Base-by-base conservation (phyloP, 2,113 vertebrate genomes). In the Lycocorax pyrrhopterus region DNA sequence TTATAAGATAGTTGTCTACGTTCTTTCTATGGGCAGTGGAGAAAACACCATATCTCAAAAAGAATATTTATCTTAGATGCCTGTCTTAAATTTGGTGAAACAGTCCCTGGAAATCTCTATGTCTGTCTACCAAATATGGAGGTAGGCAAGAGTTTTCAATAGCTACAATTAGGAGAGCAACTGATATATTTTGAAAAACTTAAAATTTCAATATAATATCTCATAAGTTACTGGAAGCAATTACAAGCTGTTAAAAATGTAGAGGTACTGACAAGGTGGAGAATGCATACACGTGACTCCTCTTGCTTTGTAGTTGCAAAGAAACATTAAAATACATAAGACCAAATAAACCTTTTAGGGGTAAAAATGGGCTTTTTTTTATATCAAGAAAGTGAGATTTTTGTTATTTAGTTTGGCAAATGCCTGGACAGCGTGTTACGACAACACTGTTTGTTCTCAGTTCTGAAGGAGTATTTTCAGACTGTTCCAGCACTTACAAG, bases 401-500 rank as follows among this genome's bases (percentile, higher is more conserved):
- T 93, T 46, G 44, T 52, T 51, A 27, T 35, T 84, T 85, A 17
- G 1, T 68, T 84, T 89, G 66, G 58, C 74, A 89, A 89, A 62
- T 22, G 82, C 6, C 46, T 90, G 78, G 78, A 79, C 62, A 79
- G 25, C 60, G 33, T 5, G 3, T 74, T 86, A 37, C 1, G 2
- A 67, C 56, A 56, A 43, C 55, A n/a, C 6, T 62, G 58, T 89
- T 96, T 96, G 74, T 79, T 95, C 74, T 93, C 81, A 51, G 10
- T 66, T 87, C 81, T 84, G 73, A 87, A 92, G 58, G 22, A 72
- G 44, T 43, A 79, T 87, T 96, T 92, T 94, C 59, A 66, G 87
- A 88, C 71, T 41, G 21, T 59, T 87, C 52, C 79, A 69, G 78
- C 53, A 85, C 71, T 93, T 93, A 75, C 2, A 6, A 94, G 93